phyloP scores from a whole-genome alignment of 1,140 invertebrate species.

The Temnothorax longispinosus region DNA sequence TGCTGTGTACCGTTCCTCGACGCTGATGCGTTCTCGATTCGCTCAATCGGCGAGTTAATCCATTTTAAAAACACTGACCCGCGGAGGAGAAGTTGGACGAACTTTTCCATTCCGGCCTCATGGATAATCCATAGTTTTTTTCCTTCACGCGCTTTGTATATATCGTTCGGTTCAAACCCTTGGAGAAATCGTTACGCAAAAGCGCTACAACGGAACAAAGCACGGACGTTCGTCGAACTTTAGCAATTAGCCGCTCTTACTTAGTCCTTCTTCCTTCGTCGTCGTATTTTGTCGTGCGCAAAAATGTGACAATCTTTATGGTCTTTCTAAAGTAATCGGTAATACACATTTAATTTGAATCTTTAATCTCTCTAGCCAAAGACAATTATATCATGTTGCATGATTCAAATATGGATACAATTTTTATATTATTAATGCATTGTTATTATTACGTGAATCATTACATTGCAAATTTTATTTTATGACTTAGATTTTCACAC shows the following conservation, averaged over 20 bases:
- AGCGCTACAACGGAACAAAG: constrained; percentile 3
- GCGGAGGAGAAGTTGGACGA: constrained; percentile 13
- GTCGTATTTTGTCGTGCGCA: not conserved
- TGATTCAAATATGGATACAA: not conserved
- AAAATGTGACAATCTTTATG: constrained; percentile 12
- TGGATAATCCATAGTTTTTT: constrained; percentile 23
- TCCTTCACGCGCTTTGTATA: not conserved
- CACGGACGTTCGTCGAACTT: constrained; percentile 49
- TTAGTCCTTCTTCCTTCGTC: not conserved
- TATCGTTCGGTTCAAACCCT: not conserved
- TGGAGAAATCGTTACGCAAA: constrained; percentile 20
- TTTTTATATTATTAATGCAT: not conserved
- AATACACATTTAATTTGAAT: not conserved
- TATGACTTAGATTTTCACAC: too few species aligned
- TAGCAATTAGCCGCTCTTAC: constrained; percentile 65
- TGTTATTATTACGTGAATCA: not conserved
- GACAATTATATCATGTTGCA: not conserved
- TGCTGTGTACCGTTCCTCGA: not conserved
- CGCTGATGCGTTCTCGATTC: not conserved
- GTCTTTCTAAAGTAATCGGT: not conserved
- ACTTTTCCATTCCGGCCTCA: constrained; percentile 35
- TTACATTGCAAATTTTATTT: too few species aligned
- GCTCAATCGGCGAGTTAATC: constrained; percentile 38
- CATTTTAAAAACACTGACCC: constrained; percentile 34
- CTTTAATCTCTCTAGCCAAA: not conserved